Evolutionary conservation across 2,888 invertebrate genomes (phyloP), one percentile per base, ranked within the genome.

Genomic region (Sinelater perroti): DNA sequence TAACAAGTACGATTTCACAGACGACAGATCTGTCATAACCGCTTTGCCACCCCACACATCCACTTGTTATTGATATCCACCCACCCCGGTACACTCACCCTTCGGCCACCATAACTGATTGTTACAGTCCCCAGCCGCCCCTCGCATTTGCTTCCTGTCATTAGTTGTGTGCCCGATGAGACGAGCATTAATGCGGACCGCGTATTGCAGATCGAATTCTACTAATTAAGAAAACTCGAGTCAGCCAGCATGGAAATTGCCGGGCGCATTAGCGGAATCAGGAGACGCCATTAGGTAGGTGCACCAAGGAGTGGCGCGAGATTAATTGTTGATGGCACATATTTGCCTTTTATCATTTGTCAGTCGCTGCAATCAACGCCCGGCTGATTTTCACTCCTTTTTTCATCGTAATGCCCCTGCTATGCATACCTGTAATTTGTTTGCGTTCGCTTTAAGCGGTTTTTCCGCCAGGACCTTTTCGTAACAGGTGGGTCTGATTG

Each of bases 21-120:
- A 67, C 68, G 72, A 69, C 64, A 67, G 69, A 59, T 66, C 70
- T 69, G 71, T 70, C 71, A 70, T 69, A 70, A 70, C 64, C 66
- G 69, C 64, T 69, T 67, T 68, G 65, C 67, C 70, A 64, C 69
- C 72, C 70, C 64, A 65, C 64, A 67, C 47, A 62, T 68, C 67
- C 68, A 67, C 65, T 69, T 67, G 70, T 72, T 72, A 71, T 71
- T 72, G 72, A 71, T 72, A 72, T 65, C 49, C 47, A 28, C 53
- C 55, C 51, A 58, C 59, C 45, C 65, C 51, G 51, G 46, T 38
- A 45, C 20, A 30, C 30, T 44, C 46, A 36, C 45, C 49, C 46
- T 24, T 30, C 46, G 40, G 26, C 45, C 31, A 51, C 45, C 51
- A 51, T 56, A 51, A 56, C 51, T 45, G 51, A 56, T 56, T 51